These are phyloP conservation scores for Otus sunia DNA, from an alignment of 2,113 vertebrate species.

Conservation along the genomic window DNA sequence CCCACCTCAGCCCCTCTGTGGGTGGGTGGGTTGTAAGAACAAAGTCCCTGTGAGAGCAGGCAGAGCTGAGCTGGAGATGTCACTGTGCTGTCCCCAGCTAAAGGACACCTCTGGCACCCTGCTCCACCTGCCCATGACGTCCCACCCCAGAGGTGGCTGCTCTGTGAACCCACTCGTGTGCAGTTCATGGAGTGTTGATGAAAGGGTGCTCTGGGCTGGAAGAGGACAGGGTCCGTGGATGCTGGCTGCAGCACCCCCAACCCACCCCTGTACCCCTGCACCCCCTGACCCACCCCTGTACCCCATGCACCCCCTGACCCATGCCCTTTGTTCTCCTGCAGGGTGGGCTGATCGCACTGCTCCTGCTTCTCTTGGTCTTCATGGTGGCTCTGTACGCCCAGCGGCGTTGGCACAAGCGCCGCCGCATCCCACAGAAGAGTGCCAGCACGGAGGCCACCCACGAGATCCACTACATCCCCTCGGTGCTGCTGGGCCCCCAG, in stretches of 20 bases:
- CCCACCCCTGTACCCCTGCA: no score
- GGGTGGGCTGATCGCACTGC: conserved; percentile 93
- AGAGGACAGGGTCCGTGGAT: accelerated
- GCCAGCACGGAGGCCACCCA: conserved; percentile 97
- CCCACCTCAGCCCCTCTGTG: no score
- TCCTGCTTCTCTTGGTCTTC: conserved; percentile 92
- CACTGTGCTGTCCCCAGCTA: background rate
- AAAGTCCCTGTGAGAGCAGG: background rate
- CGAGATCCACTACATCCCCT: conserved; percentile 98
- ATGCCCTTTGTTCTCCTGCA: conserved; percentile 50
- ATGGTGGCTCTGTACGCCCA: conserved; percentile 92
- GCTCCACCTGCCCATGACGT: background rate
- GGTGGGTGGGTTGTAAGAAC: background rate
- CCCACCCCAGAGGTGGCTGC: background rate
- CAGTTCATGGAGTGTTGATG: accelerated
- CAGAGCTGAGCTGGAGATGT: background rate
- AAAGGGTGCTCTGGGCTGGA: background rate
- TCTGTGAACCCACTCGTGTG: accelerated
- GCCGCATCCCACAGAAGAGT: conserved; percentile 92
- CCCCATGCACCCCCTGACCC: background rate
- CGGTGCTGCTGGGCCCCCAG: conserved; percentile 90
- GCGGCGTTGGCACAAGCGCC: conserved; percentile 91
- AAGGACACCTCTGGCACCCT: background rate
- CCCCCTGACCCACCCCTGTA: background rate
- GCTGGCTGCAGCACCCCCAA: background rate